Percentiles rank a stretch among this genome's conserved stretches.
These are phyloP conservation scores for Nymphalis urticae DNA, from an alignment of 2,888 invertebrate genomes.

Conservation along the genomic window DNA sequence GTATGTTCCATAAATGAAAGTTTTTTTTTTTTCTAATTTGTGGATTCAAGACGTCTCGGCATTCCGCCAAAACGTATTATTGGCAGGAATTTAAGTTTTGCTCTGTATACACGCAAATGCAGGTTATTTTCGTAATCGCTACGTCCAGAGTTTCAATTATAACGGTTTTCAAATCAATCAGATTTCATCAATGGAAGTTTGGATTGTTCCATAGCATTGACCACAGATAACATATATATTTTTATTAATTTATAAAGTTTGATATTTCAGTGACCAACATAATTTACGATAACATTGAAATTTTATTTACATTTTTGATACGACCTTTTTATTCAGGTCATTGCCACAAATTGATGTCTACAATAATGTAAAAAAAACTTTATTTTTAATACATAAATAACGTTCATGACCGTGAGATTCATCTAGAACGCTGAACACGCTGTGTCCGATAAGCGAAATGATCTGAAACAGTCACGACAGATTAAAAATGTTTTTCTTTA, in stretches of 20 bases:
- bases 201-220: not conserved
- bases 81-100: constrained; percentile 67
- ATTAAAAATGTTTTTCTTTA: no score
- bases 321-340: constrained; percentile 39
- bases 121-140: constrained; percentile 56
- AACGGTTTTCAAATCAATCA: constrained; percentile 16
- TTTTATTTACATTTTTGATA: constrained; percentile 33
- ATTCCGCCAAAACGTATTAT: constrained; percentile 71
- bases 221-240: not conserved
- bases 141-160: constrained; percentile 24
- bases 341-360: constrained; percentile 23
- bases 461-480: not conserved
- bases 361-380: constrained; percentile 7
- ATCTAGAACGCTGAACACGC: not conserved
- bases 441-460: not conserved
- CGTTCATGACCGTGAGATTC: constrained; percentile 8
- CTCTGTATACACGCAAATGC: constrained; percentile 49
- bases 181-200: constrained; percentile 5
- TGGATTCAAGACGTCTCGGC: constrained; percentile 48
- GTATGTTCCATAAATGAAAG: constrained; percentile 45
- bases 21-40: constrained; percentile 31
- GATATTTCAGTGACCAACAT: constrained; percentile 12
- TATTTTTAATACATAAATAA: not conserved
- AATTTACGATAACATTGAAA: constrained; percentile 41
- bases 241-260: not conserved